phyloP scores from a whole-genome alignment of 2,113 vertebrate genomes.

The Tachuris rubrigastra region DNA sequence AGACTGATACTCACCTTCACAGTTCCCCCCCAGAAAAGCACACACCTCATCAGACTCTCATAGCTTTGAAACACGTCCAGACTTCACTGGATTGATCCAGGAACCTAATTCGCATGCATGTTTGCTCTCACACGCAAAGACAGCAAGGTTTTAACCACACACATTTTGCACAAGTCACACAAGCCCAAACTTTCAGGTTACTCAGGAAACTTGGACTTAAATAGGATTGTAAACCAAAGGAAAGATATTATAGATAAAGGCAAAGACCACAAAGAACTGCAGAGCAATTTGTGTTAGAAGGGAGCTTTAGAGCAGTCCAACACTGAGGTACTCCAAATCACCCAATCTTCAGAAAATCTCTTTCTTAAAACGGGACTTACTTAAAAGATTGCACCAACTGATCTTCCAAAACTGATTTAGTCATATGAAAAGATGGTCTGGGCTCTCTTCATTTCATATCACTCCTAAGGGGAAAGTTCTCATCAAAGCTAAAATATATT shows the following conservation, averaged over 20 bases:
- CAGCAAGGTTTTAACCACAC: neutral
- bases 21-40: constrained; percentile 22
- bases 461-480: neutral
- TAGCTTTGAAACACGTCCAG: neutral
- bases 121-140: constrained; percentile 28
- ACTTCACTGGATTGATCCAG: neutral
- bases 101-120: constrained; percentile 2
- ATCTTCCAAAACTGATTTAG: neutral
- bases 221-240: neutral
- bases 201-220: neutral
- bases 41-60: neutral
- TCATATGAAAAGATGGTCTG: neutral
- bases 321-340: neutral
- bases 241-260: neutral
- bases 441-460: neutral
- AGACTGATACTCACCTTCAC: constrained; percentile 46
- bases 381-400: neutral
- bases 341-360: neutral
- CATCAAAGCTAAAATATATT: neutral
- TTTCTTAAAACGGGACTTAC: neutral
- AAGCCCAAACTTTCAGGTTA: neutral
- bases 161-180: neutral
- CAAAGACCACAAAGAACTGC: neutral
- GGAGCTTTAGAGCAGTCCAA: neutral
- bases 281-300: neutral